Conservation (phyloP, 2,797 vertebrate genomes). For the Columba guinea region DNA sequence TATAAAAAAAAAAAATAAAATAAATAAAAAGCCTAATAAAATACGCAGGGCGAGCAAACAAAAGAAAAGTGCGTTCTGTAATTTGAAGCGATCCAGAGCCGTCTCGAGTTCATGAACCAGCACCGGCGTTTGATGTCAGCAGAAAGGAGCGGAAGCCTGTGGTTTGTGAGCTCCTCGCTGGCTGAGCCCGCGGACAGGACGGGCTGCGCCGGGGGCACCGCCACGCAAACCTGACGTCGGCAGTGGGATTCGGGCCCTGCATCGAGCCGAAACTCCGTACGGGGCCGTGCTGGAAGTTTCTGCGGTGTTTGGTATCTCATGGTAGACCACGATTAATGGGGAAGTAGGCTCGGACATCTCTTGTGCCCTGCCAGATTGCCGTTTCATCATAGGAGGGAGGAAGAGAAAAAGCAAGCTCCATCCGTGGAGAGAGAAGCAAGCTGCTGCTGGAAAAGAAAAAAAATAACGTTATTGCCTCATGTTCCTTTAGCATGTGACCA, state of each 20-base stretch:
- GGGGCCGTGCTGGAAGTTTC: accelerated
- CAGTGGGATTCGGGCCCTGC: neutral
- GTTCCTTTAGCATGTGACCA: constrained; percentile 50
- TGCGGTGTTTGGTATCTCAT: accelerated
- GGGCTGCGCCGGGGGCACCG: neutral
- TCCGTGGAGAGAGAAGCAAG: constrained; percentile 16
- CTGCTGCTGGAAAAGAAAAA: constrained; percentile 24
- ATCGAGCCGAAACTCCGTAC: neutral
- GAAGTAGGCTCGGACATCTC: neutral
- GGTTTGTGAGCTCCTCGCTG: constrained; percentile 1
- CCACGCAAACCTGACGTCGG: neutral
- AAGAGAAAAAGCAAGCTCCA: neutral
- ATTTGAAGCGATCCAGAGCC: constrained; percentile 34
- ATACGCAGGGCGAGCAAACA: neutral
- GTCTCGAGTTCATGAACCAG: constrained; percentile 53
- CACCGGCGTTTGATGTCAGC: constrained; percentile 36
- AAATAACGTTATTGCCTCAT: constrained; percentile 49
- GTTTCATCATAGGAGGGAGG: neutral
- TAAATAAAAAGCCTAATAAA: neutral
- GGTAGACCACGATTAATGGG: accelerated
- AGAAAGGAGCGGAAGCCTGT: constrained; percentile 54
- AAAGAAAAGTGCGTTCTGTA: constrained; percentile 7
- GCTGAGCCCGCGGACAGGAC: neutral
- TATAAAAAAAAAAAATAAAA: neutral
- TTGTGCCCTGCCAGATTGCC: neutral